Percentiles rank a stretch among this genome's conserved stretches.
Conservation (phyloP, 35 echinoderm and acorn worm genomes). For the Acanthaster planci region DNA sequence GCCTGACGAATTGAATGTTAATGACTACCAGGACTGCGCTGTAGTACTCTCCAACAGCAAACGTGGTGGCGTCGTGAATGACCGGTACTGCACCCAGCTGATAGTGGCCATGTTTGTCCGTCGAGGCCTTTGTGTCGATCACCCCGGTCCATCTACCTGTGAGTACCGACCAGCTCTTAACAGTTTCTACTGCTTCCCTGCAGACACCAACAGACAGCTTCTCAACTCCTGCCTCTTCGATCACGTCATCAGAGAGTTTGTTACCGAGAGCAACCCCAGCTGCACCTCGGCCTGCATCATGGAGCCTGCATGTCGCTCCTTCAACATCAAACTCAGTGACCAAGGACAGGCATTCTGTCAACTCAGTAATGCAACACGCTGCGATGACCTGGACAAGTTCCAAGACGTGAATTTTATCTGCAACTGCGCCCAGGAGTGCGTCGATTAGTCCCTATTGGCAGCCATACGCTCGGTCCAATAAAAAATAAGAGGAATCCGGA, state of each 20-base stretch:
- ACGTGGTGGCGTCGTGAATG: too few species aligned
- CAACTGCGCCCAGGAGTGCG: too few species aligned
- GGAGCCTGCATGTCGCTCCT: background rate
- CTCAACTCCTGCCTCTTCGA: background rate
- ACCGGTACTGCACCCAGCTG: too few species aligned
- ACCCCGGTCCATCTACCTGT: background rate
- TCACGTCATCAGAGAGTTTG: constrained; percentile 1
- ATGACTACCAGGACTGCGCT: background rate
- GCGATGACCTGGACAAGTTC: too few species aligned
- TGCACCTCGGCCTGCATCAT: background rate
- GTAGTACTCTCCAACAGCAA: too few species aligned
- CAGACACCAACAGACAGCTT: background rate
- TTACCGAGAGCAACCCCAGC: background rate
- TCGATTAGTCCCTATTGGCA: too few species aligned
- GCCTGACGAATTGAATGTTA: background rate
- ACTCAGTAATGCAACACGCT: too few species aligned
- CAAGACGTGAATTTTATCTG: too few species aligned
- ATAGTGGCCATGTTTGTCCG: background rate
- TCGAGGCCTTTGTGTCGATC: background rate
- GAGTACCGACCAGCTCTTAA: background rate
- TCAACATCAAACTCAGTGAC: background rate
- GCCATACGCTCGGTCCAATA: too few species aligned
- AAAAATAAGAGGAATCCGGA: too few species aligned
- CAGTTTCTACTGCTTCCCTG: background rate
- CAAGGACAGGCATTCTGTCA: background rate